Percentiles rank a stretch among this genome's conserved stretches.
phyloP scores from a whole-genome alignment of 1,140 invertebrate genomes.

The Cydia strobilella region DNA sequence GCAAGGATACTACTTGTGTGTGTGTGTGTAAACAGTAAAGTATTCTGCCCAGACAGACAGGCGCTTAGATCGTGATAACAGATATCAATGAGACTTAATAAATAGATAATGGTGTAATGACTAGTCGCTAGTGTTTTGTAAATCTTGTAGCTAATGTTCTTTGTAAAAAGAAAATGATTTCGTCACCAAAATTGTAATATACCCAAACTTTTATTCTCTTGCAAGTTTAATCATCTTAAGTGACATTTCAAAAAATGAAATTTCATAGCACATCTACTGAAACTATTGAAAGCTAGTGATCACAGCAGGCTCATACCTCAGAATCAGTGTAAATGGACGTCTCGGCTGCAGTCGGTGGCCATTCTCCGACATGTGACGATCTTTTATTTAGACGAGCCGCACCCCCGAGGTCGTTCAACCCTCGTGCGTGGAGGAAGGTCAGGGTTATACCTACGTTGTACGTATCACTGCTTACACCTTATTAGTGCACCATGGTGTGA shows the following conservation, averaged over 20 bases:
- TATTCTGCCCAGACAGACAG: not conserved
- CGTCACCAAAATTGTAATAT: too few species aligned
- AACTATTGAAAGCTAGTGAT: constrained; percentile 36
- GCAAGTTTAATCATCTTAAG: too few species aligned
- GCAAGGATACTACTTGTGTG: too few species aligned
- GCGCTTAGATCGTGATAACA: not conserved
- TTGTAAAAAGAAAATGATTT: too few species aligned
- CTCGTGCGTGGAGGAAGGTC: constrained; percentile 63
- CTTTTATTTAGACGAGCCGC: constrained; percentile 72
- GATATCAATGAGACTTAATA: not conserved
- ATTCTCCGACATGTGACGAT: constrained; percentile 58
- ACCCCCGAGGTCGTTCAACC: constrained; percentile 73
- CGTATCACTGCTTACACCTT: constrained; percentile 28
- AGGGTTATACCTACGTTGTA: constrained; percentile 61
- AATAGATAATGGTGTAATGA: too few species aligned
- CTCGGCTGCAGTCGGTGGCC: constrained; percentile 50
- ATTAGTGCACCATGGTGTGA: constrained; percentile 7
- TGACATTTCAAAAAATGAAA: not conserved
- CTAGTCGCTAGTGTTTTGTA: too few species aligned
- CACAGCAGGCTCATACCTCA: constrained; percentile 44
- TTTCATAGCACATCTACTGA: not conserved
- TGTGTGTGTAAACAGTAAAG: not conserved
- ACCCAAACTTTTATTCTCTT: too few species aligned
- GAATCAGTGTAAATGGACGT: constrained; percentile 51
- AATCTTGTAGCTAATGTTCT: too few species aligned